Conservation (phyloP, 2,113 vertebrate genomes). For the Onychostoma macrolepis region DNA sequence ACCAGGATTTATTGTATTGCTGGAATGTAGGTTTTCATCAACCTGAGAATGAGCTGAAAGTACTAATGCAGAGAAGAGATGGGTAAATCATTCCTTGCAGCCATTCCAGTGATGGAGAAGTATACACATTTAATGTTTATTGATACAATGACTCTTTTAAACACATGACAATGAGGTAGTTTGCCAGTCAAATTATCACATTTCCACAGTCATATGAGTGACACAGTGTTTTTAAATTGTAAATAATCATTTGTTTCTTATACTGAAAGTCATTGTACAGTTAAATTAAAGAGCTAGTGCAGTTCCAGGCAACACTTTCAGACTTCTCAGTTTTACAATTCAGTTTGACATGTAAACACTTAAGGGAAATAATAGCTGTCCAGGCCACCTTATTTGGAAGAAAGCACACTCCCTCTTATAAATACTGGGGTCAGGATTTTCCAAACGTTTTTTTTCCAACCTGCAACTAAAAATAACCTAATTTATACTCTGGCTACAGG, state of each 20-base stretch:
- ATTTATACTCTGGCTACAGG: constrained; percentile 70
- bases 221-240: background rate
- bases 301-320: constrained; percentile 25
- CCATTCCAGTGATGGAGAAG: background rate
- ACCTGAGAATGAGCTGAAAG: background rate
- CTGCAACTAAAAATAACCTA: constrained; percentile 68
- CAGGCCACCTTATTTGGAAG: constrained; percentile 73
- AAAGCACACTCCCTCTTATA: constrained; percentile 56
- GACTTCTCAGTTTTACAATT: constrained; percentile 30
- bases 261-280: background rate
- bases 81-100: background rate
- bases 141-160: background rate
- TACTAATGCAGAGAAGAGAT: background rate
- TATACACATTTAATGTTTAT: background rate
- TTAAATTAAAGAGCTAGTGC: background rate
- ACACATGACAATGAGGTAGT: background rate
- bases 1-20: background rate
- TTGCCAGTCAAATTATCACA: background rate
- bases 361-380: constrained; percentile 39
- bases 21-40: background rate
- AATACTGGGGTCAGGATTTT: constrained; percentile 69
- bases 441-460: constrained; percentile 57
- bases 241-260: background rate
- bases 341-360: constrained; percentile 52
- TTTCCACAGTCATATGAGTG: background rate